Evolutionary conservation across 2,888 invertebrate genomes (phyloP), one percentile per base, ranked within the genome.

Genomic region (Drosophila nr. perissopoda): DNA sequence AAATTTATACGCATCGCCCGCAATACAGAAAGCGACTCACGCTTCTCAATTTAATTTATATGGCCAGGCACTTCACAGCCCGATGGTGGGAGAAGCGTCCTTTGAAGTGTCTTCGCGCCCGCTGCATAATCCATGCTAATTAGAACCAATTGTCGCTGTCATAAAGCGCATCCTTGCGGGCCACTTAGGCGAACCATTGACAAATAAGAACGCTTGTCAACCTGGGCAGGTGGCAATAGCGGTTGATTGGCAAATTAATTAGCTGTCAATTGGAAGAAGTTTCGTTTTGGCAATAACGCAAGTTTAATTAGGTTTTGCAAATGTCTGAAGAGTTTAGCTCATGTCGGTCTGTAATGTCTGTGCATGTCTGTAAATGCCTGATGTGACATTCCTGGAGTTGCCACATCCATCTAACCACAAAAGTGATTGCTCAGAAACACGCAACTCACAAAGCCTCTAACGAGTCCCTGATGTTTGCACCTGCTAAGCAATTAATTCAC

Each of bases 261-360:
- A 83, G 76, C 78, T 86, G 83, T 86, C 83, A 83, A 78, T 83
- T 86, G 72, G 58, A 59, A 70, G 82, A 83, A 83, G 67, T 85
- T 82, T 82, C 54, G 51, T 51, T 57, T 57, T 45, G 54, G 21
- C 61, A 45, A 34, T 48, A 61, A 57, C 59, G 51, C 2, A 82
- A 82, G 61, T 82, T 82, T 83, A 86, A 83, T 86, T 82, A 72
- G 66, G 73, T 82, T 82, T 64, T 66, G 63, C 40, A 34, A 38
- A 61, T 45, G 54, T 57, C 36, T 33, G 51, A 61, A n/a, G 31
- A 34, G 51, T 42, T 38, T 45, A 18, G 48, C 29, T 27, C 18
- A 45, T 40, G 45, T 45, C 45, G 1, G 45, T 25, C 45, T 16
- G 4, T 21, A 31, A 25, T 40, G 40, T 45, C 13, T 45, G 45